Evolutionary conservation across 2,888 invertebrate species (phyloP).

Genomic region (Dolomedes plantarius): DNA sequence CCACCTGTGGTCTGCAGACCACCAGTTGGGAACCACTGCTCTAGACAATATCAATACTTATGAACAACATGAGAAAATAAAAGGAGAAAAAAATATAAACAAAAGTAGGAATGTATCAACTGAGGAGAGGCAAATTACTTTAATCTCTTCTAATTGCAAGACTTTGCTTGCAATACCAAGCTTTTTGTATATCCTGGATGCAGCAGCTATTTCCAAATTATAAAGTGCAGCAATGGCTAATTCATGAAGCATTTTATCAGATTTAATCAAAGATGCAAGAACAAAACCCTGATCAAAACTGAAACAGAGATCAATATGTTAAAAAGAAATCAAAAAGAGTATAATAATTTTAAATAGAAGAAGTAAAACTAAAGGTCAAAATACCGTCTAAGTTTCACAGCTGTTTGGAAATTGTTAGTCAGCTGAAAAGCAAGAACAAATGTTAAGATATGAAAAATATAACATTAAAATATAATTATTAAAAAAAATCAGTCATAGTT

Average conservation of each 20-base stretch:
- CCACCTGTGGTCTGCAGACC: no score
- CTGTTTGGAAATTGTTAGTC: constrained; percentile 44
- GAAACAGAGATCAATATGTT: neutral
- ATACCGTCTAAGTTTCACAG: constrained; percentile 47
- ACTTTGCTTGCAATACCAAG: constrained; percentile 42
- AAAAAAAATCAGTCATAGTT: no score
- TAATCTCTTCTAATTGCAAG: constrained; percentile 47
- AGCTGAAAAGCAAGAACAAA: no score
- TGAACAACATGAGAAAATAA: no score
- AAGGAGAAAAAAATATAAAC: no score
- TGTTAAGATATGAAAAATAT: no score
- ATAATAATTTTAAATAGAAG: neutral
- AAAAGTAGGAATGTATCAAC: no score
- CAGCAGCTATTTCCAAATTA: constrained; percentile 21
- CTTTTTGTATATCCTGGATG: constrained; percentile 43
- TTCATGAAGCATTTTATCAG: constrained; percentile 44
- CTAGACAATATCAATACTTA: no score
- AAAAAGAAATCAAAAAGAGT: neutral
- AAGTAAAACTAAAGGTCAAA: neutral
- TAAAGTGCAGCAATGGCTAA: constrained; percentile 45
- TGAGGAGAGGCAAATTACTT: constrained; percentile 5
- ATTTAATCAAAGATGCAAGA: constrained; percentile 41
- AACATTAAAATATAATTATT: no score
- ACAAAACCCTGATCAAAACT: constrained; percentile 61
- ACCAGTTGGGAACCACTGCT: no score